phyloP scores from a whole-genome alignment of 2,113 vertebrate genomes.

The Tachuris rubrigastra region DNA sequence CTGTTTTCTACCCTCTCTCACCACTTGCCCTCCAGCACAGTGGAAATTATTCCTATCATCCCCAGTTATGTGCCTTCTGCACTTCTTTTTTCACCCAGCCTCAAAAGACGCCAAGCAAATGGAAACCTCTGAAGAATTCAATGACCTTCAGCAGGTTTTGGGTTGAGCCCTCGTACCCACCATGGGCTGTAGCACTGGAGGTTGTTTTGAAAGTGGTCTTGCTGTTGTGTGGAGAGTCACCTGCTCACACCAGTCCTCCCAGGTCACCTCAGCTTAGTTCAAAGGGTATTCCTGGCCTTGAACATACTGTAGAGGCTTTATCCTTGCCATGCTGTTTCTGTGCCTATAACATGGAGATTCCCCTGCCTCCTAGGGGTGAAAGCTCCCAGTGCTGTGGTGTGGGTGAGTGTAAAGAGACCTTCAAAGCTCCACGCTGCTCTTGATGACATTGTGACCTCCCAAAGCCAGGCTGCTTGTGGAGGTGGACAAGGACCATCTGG shows the following conservation, averaged over 20 bases:
- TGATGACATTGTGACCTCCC: background rate
- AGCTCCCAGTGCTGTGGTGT: background rate
- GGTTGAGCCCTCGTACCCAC: background rate
- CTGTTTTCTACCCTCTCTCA: background rate
- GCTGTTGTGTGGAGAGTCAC: background rate
- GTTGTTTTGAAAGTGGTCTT: background rate
- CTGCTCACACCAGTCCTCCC: background rate
- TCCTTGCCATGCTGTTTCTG: background rate
- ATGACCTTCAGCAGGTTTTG: background rate
- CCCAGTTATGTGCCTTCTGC: background rate
- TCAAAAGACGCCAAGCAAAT: background rate
- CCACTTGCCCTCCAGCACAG: background rate
- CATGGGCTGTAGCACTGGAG: background rate
- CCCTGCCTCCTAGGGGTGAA: background rate
- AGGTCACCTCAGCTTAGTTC: rapidly evolving
- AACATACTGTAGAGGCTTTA: rapidly evolving
- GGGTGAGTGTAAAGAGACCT: background rate
- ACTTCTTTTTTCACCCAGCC: background rate
- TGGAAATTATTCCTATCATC: background rate
- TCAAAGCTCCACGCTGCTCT: background rate
- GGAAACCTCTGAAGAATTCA: background rate
- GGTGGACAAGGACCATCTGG: rapidly evolving
- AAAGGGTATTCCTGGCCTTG: background rate
- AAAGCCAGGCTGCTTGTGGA: background rate
- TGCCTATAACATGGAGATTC: rapidly evolving